Evolutionary conservation across 2,797 vertebrate species (phyloP).

Genomic region (Acropternis orthonyx): DNA sequence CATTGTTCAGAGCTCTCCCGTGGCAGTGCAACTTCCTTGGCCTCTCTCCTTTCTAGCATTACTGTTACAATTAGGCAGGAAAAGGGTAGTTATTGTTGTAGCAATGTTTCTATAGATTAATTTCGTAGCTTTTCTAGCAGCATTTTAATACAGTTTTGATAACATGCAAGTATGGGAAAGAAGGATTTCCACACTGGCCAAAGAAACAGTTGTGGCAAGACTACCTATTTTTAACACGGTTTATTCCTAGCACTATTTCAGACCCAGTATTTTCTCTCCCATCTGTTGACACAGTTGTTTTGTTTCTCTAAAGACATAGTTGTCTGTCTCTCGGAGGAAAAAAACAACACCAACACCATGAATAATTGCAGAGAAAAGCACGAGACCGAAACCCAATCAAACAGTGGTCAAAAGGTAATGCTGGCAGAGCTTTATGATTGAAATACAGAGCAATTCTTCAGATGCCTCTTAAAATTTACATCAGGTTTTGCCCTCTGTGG

Average conservation of each 20-base stretch:
- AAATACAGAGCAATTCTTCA: background rate
- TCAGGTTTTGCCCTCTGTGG: slow-evolving; percentile 10
- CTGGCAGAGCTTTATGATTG: background rate
- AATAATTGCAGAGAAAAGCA: slow-evolving; percentile 6
- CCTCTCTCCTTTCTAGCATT: background rate
- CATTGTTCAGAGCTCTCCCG: background rate
- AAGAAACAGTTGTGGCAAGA: slow-evolving; percentile 57
- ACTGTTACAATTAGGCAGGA: background rate
- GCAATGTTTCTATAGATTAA: background rate
- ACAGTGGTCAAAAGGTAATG: background rate
- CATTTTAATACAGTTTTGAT: background rate
- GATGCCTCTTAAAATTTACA: background rate
- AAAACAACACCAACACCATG: background rate
- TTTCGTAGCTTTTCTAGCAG: background rate
- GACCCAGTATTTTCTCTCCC: slow-evolving; percentile 53
- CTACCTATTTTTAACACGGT: slow-evolving; percentile 62
- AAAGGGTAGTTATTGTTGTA: background rate
- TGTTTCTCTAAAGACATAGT: slow-evolving; percentile 48
- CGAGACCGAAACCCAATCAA: background rate
- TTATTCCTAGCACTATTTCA: slow-evolving; percentile 60
- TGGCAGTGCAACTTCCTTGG: background rate
- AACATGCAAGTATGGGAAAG: background rate
- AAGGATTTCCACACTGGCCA: slow-evolving; percentile 34
- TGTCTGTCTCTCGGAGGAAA: background rate
- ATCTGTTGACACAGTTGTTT: slow-evolving; percentile 66